Evolutionary conservation across 2,888 invertebrate genomes (phyloP).

Genomic region (Macroteleia sp.): DNA sequence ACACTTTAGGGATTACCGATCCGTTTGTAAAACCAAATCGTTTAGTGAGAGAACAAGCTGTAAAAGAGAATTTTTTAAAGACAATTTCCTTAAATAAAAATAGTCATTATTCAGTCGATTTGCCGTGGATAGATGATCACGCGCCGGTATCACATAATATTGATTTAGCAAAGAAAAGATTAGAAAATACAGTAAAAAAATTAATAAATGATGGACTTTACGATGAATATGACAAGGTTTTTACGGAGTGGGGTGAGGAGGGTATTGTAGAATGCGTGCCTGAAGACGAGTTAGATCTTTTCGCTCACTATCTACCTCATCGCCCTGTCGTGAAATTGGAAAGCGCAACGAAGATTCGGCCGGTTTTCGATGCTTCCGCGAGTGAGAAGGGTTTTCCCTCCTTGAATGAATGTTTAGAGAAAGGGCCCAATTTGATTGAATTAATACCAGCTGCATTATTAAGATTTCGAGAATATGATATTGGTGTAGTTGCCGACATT

Average conservation of each 20-base stretch:
- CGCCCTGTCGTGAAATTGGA: slow-evolving; percentile 49
- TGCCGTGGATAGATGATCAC: slow-evolving; percentile 76
- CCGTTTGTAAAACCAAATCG: slow-evolving; percentile 67
- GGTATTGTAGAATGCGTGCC: slow-evolving; percentile 70
- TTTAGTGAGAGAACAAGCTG: slow-evolving; percentile 59
- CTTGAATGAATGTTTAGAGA: slow-evolving; percentile 69
- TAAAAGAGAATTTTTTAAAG: slow-evolving; percentile 69
- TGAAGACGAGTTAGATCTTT: slow-evolving; percentile 31
- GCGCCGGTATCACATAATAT: slow-evolving; percentile 70
- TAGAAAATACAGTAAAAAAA: slow-evolving; percentile 66
- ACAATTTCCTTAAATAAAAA: slow-evolving; percentile 68
- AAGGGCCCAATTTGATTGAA: slow-evolving; percentile 65
- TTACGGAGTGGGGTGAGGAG: slow-evolving; percentile 68
- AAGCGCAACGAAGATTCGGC: slow-evolving; percentile 64
- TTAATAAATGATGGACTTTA: slow-evolving; percentile 46
- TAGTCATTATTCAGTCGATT: slow-evolving; percentile 72
- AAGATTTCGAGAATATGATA: slow-evolving; percentile 58
- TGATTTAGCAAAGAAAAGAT: slow-evolving; percentile 66
- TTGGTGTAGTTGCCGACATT: slow-evolving; percentile 65
- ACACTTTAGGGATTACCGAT: slow-evolving; percentile 73
- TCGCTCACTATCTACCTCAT: slow-evolving; percentile 65
- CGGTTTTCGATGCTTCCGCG: slow-evolving; percentile 71
- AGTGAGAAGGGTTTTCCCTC: slow-evolving; percentile 64
- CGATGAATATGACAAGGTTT: slow-evolving; percentile 68
- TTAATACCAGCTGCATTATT: slow-evolving; percentile 59